Evolutionary conservation across 2,113 vertebrate species (phyloP).

Genomic region (Naja naja): DNA sequence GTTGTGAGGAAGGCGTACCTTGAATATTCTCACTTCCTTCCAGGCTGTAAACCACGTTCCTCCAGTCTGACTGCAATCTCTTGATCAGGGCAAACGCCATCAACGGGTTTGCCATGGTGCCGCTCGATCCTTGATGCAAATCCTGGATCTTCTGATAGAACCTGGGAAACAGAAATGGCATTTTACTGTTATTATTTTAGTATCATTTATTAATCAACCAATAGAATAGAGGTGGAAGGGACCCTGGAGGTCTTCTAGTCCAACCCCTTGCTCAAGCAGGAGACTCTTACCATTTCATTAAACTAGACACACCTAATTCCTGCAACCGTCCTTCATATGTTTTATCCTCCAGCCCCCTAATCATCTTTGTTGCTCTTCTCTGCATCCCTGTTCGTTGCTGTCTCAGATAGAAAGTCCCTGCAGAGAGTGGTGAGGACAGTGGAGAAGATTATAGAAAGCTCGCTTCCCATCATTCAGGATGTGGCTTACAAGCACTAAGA

Average conservation of each 20-base stretch:
- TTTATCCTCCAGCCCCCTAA: too few relatives aligned
- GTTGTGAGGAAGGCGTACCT: conserved; percentile 61
- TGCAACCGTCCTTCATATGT: too few relatives aligned
- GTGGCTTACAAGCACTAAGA: too few relatives aligned
- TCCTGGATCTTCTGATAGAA: conserved; percentile 84
- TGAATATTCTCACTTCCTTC: conserved; percentile 78
- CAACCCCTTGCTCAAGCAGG: background rate
- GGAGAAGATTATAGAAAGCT: too few relatives aligned
- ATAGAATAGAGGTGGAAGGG: background rate
- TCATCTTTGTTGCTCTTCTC: too few relatives aligned
- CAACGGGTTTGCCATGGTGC: conserved; percentile 81
- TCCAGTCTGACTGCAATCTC: conserved; percentile 88
- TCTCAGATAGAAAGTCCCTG: too few relatives aligned
- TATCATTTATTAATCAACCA: background rate
- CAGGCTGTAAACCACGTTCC: conserved; percentile 78
- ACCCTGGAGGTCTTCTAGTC: background rate
- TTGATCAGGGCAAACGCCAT: conserved; percentile 90
- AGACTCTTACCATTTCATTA: background rate
- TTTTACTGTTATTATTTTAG: background rate
- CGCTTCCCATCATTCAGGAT: too few relatives aligned
- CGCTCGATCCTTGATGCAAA: conserved; percentile 70
- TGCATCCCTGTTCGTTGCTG: too few relatives aligned
- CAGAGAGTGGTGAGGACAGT: too few relatives aligned
- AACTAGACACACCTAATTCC: too few relatives aligned
- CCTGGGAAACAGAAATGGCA: conserved; percentile 62